Evolutionary conservation across 2,113 vertebrate species (phyloP), one percentile per base, ranked within the genome.

Genomic region (Phyllostomus hastatus): DNA sequence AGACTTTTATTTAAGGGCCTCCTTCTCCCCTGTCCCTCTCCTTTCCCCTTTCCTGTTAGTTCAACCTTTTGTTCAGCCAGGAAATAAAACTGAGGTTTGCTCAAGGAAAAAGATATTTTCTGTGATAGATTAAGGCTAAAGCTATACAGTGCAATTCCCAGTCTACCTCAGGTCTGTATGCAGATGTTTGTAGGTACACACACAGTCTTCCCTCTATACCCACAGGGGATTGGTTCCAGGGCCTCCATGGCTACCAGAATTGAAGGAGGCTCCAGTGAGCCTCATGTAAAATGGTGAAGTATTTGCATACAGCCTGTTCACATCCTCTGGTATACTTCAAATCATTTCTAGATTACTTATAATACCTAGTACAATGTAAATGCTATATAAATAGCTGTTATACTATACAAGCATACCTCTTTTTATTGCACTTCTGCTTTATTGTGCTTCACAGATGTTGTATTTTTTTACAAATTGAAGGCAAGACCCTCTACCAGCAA

Each of bases 1-100:
- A 95, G 67, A 94, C 31, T 94, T 98, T 76, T 79, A 87, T 98
- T 97, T 97, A 97, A 97, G 75, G 89, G 48, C 28, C 59, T 88
- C 87, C 57, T 96, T 28, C 79, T 95, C n/a, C 57, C 52, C 33
- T 91, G 3, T 38, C 10, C 28, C 46, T 17, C 16, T 69, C 33
- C 24, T 17, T 78, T 4, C 12, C 52, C 85, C 50, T 95, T 83
- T 95, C 26, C 41, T 93, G 16, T 70, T 96, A 20, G 35, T 94
- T 96, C 67, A 90, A 26, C 33, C 46, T 26, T 24, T 43, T 59
- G 31, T 75, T 95, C 38, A 85, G 10, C 80, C 90, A 95, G 38
- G 84, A n/a, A 95, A 70, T 90, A 90, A 91, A 94, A 50, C 54
- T 90, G 54, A 67, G n/a, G 24, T 73, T 82, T 95, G 35, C 15